phyloP scores from a whole-genome alignment of 2,888 invertebrate genomes.

The Ophion ellenae region DNA sequence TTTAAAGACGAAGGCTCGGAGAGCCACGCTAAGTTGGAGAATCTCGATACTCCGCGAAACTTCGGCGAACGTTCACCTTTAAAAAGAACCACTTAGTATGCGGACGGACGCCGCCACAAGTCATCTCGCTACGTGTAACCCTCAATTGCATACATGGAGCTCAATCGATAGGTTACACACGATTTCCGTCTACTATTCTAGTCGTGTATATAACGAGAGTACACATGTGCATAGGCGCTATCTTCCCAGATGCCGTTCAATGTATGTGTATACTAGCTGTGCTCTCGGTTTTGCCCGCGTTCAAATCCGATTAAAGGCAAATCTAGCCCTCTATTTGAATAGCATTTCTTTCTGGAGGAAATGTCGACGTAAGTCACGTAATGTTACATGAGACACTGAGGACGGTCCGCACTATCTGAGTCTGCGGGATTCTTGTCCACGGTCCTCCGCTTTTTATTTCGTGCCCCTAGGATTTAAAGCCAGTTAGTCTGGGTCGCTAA shows the following conservation, averaged over 20 bases:
- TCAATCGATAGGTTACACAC: slow-evolving; percentile 34
- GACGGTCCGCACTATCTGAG: too few species aligned
- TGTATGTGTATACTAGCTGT: not conserved
- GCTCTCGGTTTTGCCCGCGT: not conserved
- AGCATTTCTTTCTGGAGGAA: too few species aligned
- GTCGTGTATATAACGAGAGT: slow-evolving; percentile 1
- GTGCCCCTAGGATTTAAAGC: too few species aligned
- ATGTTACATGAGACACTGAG: too few species aligned
- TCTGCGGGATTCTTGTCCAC: too few species aligned
- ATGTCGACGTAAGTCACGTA: too few species aligned
- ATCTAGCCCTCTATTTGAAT: too few species aligned
- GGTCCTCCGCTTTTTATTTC: too few species aligned
- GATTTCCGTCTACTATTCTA: slow-evolving; percentile 37
- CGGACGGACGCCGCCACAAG: slow-evolving; percentile 15
- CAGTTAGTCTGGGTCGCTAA: too few species aligned
- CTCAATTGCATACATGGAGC: slow-evolving; percentile 20
- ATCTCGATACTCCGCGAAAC: not conserved
- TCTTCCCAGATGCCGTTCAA: not conserved
- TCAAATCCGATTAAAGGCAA: too few species aligned
- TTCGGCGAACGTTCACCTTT: slow-evolving; percentile 40
- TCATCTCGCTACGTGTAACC: slow-evolving; percentile 40
- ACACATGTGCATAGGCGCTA: not conserved
- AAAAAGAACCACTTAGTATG: slow-evolving; percentile 36
- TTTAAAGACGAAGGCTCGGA: not conserved
- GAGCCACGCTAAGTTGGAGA: not conserved